Base-by-base conservation (phyloP, 30 jellyfish, hydroid and myxozoan genomes). In the Mastigias papua region DNA sequence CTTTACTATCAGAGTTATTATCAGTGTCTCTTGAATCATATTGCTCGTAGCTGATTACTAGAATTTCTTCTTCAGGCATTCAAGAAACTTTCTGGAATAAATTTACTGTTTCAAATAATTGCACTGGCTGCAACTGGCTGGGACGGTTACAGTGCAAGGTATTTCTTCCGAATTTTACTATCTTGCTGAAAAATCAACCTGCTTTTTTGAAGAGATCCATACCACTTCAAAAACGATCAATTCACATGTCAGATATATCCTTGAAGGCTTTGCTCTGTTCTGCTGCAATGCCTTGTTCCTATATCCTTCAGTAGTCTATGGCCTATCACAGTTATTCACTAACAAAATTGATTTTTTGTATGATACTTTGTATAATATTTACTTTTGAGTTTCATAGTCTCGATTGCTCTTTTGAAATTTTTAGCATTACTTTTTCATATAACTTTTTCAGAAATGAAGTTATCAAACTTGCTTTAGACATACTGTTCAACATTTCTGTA, bases 371-470 rank as follows among this genome's bases (percentile, higher is more conserved):
- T 37, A 6, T 37, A 37, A 6, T 37, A 3, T 11, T 3, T 3
- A 37, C 54, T 37, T 37, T 37, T 37, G 6, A 37, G 6, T 6
- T 37, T 37, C 54, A 37, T 11, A 37, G 10, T 37, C 54, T 37
- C 10, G 6, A 3, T 37, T 37, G 54, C 54, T 37, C 6, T 37
- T 37, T 37, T 37, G 54, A 37, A 37, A n/a, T n/a, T n/a, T n/a
- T n/a, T n/a, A n/a, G n/a, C n/a, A n/a, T n/a, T n/a, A n/a, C n/a
- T n/a, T n/a, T n/a, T n/a, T n/a, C n/a, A n/a, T n/a, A n/a, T n/a
- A n/a, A n/a, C n/a, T n/a, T n/a, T n/a, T n/a, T n/a, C 77, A 93
- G 98, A 81, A 86, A 74, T 69, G 98, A 93, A 15, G 92, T 93
- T 17, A 73, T 93, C 77, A 79, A 74, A 69, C 60, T 78, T 35